Conservation (phyloP, 1,140 invertebrate genomes). For the Platorchestia sp. region DNA sequence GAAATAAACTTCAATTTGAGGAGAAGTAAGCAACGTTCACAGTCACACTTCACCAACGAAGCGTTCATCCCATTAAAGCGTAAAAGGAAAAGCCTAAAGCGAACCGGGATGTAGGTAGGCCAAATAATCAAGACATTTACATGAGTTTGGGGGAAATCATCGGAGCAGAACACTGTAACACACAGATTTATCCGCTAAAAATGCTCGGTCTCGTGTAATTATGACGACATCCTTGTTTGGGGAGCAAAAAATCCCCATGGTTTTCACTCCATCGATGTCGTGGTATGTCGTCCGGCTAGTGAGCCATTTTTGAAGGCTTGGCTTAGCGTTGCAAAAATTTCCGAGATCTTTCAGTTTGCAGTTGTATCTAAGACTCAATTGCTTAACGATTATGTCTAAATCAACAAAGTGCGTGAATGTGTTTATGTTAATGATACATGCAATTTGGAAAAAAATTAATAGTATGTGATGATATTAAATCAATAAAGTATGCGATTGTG, state of each 20-base stretch:
- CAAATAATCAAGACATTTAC: constrained; percentile 7
- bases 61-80: neutral
- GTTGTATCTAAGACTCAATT: too few species aligned
- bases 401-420: too few species aligned
- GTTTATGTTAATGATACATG: too few species aligned
- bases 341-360: neutral
- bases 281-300: neutral
- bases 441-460: too few species aligned
- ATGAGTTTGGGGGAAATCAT: neutral
- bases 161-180: constrained; percentile 16
- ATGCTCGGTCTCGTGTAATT: neutral
- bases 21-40: neutral
- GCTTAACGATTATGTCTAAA: too few species aligned
- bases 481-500: too few species aligned
- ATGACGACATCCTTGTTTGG: neutral
- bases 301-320: neutral
- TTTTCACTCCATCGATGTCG: neutral
- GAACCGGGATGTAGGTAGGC: neutral
- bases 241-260: neutral
- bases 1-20: neutral
- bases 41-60: constrained; percentile 1
- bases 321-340: neutral
- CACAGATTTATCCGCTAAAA: neutral
- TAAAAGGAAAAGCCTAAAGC: constrained; percentile 31
- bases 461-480: too few species aligned